Percentiles rank a stretch among this genome's conserved stretches.
Evolutionary conservation across 2,797 vertebrate species (phyloP).

Genomic region (Gymnodraco acuticeps): DNA sequence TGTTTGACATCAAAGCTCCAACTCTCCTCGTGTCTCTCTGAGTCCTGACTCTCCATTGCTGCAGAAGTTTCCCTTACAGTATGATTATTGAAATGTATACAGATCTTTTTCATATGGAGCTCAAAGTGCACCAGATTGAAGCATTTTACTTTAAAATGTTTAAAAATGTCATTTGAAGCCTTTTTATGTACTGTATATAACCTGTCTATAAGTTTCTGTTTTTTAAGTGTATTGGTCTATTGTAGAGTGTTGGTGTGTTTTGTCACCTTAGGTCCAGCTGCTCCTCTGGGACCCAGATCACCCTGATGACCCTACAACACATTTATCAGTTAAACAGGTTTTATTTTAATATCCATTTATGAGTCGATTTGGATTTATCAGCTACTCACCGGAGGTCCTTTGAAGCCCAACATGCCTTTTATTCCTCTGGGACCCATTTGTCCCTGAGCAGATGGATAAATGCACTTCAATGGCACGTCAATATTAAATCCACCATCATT

Average conservation of each 20-base stretch:
- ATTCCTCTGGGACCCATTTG: conserved; percentile 73
- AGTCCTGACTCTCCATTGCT: too few species aligned
- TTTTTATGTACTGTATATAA: too few species aligned
- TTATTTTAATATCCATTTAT: conserved; percentile 1
- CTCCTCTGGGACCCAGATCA: conserved; percentile 72
- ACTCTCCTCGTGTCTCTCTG: too few species aligned
- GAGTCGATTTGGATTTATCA: not conserved
- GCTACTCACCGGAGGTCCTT: conserved; percentile 82
- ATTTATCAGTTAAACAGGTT: not conserved
- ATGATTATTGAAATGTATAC: too few species aligned
- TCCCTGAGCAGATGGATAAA: conserved; percentile 69
- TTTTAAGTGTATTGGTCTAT: too few species aligned
- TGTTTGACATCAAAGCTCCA: too few species aligned
- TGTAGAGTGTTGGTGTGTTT: not conserved
- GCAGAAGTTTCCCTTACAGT: too few species aligned
- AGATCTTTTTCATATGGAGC: too few species aligned
- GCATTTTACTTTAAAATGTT: too few species aligned
- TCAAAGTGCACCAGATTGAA: too few species aligned
- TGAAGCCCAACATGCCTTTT: conserved; percentile 81
- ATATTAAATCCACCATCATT: conserved; percentile 1
- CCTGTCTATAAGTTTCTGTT: too few species aligned
- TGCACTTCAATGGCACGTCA: not conserved
- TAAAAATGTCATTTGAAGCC: too few species aligned
- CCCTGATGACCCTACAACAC: conserved; percentile 82
- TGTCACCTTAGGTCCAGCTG: conserved; percentile 75